Base-by-base conservation (phyloP, 2,113 vertebrate species). In the Otis tarda region DNA sequence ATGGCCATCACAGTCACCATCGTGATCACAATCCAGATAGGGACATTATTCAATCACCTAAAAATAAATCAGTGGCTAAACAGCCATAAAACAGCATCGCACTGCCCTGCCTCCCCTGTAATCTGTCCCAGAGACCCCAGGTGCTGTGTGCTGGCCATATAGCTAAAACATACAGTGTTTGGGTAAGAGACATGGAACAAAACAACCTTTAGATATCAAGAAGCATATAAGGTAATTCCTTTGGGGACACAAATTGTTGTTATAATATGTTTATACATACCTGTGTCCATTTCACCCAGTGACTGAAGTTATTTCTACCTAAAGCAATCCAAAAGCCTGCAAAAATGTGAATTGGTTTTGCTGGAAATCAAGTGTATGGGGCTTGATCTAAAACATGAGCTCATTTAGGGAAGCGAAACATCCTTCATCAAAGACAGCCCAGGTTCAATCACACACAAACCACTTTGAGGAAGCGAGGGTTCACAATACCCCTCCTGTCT, bases 1-100 rank as follows among this genome's bases (percentile, higher is more conserved):
- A 45, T 63, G 81, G 67, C n/a, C 27, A 33, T 67, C 73, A 61
- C 45, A 70, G 76, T 73, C 80, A 89, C 67, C 68, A 78, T 67
- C 1, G 0, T 69, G 83, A 73, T 94, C 83, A 53, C 61, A 92
- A 78, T 87, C 69, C 80, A 94, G 52, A 95, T 17, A 68, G 43
- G 33, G 27, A 87, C 2, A 4, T 80, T 75, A 75, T 87, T 92
- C 64, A 63, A 75, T 39, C 76, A 87, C 61, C 75, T 86, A n/a
- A 93, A 95, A 94, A 92, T 87, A 89, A 90, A 70, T 33, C 73
- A 63, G 68, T n/a, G 21, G 47, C 59, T 91, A 33, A 95, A 89
- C 16, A 64, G 41, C 55, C 41, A 30, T 67, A 59, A 70, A 90
- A 31, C 33, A 70, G 47, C 33, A 6, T 25, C 7, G 3, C 1